Base-by-base conservation (phyloP, 2,113 vertebrate genomes). In the Nycticryphes semicollaris region DNA sequence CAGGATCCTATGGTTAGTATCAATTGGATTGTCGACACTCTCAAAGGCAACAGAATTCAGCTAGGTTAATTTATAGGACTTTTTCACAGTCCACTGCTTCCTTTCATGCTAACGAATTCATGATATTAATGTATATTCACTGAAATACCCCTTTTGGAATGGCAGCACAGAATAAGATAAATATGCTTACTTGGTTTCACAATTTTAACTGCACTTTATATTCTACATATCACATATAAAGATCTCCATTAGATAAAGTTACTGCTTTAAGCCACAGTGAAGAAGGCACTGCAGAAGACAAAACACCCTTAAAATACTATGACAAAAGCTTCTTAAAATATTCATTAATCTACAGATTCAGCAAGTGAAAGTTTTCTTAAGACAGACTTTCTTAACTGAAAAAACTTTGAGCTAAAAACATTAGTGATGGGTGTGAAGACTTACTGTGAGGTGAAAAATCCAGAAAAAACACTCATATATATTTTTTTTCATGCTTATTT, bases 1-100 rank as follows among this genome's bases (percentile, higher is more conserved):
- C 82, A 70, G 92, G 54, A 94, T 95, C 92, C 92, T 76, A 89
- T 84, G 82, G 84, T 94, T 95, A 80, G 76, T 30, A 92, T 76
- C 84, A 95, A 37, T 13, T 94, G 76, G 47, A 75, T 75, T 96
- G 83, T 84, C 30, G 13, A 84, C 77, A 68, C 60, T 96, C 96
- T 70, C 4, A 4, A 94, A 84, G 47, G 86, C 79, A 86, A 94
- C 31, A 92, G 88, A 95, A 94, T 93, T 93, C 80, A 81, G 75
- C 73, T 51, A 75, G 23, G n/a, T 74, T 80, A 87, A 94, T 95
- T 95, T 94, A 78, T 6, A 90, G 72, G 51, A 87, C 37, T 94
- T 93, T 89, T 93, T 64, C 86, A 75, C 68, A 70, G n/a, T 56
- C 48, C 0, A 0, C 56, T 91, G 89, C 45, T 43, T 84, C 47